Percentiles rank a stretch among this genome's conserved stretches.
phyloP scores from a whole-genome alignment of 2,113 vertebrate genomes.

The Nesoenas mayeri region DNA sequence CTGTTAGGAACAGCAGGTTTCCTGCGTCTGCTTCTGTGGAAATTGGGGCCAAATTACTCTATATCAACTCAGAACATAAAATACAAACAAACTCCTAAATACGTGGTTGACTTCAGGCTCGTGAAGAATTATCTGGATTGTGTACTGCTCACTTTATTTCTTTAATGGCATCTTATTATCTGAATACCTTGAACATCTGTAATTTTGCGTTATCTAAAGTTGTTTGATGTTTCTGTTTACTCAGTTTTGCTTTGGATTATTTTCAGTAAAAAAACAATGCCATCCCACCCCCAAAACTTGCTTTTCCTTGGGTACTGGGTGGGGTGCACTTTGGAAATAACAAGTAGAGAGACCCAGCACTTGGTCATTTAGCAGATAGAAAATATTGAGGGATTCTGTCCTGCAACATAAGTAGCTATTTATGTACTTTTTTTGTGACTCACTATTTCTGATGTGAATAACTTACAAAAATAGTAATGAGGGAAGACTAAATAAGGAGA shows the following conservation, averaged over 20 bases:
- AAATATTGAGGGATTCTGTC: constrained; percentile 3
- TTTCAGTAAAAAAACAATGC: neutral
- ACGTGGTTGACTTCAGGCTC: neutral
- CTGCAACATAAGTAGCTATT: constrained; percentile 4
- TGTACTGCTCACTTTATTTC: neutral
- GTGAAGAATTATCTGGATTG: neutral
- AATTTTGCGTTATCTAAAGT: neutral
- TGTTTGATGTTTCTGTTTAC: neutral
- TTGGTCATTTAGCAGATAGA: neutral
- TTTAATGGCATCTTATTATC: neutral
- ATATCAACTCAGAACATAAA: neutral
- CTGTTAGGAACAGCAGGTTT: neutral
- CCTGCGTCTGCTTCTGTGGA: neutral
- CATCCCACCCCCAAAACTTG: neutral
- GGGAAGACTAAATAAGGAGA: constrained; percentile 24
- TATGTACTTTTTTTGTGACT: constrained; percentile 4
- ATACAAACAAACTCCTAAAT: neutral
- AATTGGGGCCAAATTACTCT: fast-evolving
- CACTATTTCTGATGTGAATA: constrained; percentile 10
- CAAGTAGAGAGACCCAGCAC: neutral
- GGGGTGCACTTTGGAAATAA: neutral
- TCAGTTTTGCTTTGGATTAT: neutral
- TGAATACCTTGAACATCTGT: neutral
- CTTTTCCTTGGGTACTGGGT: neutral
- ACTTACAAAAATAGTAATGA: constrained; percentile 37